A percentile compares a stretch with the other conserved stretches of the same genome.
Conservation (phyloP, 2,113 vertebrate species). For the Panthera uncia region DNA sequence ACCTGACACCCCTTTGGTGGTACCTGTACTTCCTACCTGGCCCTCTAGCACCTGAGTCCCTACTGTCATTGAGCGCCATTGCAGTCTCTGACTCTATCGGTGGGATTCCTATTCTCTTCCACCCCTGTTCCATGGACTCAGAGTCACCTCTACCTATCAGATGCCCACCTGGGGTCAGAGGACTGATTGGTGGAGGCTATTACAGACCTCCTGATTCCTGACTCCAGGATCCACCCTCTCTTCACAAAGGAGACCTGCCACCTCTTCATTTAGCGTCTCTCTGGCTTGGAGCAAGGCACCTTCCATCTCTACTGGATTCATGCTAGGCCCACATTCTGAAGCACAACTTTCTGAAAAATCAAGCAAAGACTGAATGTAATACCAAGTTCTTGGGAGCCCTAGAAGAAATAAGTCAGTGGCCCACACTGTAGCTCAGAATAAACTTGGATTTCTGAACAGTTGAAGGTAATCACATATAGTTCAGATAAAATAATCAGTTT, state of each 20-base stretch:
- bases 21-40: not conserved
- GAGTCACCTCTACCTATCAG: not conserved
- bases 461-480: not conserved
- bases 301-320: not conserved
- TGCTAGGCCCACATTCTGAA: not conserved
- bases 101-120: not conserved
- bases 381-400: not conserved
- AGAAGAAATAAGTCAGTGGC: not conserved
- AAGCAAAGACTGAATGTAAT: not conserved
- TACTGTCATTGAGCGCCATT: not conserved
- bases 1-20: not conserved
- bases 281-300: not conserved
- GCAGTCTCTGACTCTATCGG: not conserved
- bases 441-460: not conserved
- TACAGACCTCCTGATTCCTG: not conserved
- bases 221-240: not conserved
- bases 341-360: not conserved
- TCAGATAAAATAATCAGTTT: not conserved
- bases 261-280: not conserved
- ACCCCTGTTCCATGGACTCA: not conserved
- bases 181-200: not conserved
- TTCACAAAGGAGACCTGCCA: not conserved
- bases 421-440: not conserved
- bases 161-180: not conserved
- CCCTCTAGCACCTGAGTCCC: not conserved